Evolutionary conservation across 2,113 vertebrate species (phyloP), one percentile per base, ranked within the genome.

Genomic region (Oncorhynchus kisutch): DNA sequence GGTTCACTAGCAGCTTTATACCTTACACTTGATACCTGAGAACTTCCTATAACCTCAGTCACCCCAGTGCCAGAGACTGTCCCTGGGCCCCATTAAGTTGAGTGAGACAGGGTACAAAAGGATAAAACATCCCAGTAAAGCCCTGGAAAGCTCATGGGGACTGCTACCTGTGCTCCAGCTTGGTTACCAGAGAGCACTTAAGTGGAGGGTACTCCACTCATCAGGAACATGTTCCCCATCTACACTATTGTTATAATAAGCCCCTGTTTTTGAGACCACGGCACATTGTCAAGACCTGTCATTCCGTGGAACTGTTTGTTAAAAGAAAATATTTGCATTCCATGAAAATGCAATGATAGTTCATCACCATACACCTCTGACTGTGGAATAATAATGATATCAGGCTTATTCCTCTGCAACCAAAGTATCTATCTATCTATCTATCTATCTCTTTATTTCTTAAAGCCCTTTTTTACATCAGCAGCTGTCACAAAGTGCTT

Each of bases 21-120:
- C 79, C 45, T 51, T 76, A 69, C 73, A 34, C 68, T 71, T 70
- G 71, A 0, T 11, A 60, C 1, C 24, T 80, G 54, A 79, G 48
- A 80, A 22, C 71, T 67, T 45, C 39, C 39, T 45, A 45, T 45
- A 79, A 31, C 29, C 69, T 59, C 64, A 77, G 74, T 78, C 66
- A 72, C 79, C 73, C 14, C 60, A 68, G 67, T 70, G 45, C 49
- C 12, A 45, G 49, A 74, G 48, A 68, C 57, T 16, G 29, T 22
- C 3, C 70, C 66, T 73, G 59, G 49, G 29, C 64, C 24, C 60
- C 73, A 66, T 71, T 78, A 81, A 78, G 62, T 48, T 72, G 73
- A 59, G 60, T 39, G 25, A 39, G 49, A 51, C 45, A 57, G 22
- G 64, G 49, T 72, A 75, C 29, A 68, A 29, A 67, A 65, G 34